These are phyloP conservation scores for Conops quadrifasciatus DNA, from an alignment of 2,888 invertebrate species.

Conservation along the genomic window DNA sequence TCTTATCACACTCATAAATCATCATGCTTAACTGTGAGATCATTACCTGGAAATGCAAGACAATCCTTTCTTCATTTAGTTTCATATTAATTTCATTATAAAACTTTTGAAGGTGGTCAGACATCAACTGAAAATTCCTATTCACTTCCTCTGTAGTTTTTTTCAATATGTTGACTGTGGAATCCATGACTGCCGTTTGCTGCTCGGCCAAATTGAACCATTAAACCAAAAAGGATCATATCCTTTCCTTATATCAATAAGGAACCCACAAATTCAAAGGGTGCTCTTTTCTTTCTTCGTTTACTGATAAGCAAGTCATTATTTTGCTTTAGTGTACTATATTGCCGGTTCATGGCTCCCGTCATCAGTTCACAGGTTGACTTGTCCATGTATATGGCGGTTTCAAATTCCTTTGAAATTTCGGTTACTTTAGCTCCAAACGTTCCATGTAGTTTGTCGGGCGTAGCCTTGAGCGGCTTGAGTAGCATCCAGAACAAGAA, in stretches of 20 bases:
- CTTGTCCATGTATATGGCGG: slow-evolving; percentile 49
- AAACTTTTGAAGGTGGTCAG: not conserved
- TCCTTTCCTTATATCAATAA: too few species aligned
- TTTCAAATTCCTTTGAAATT: slow-evolving; percentile 66
- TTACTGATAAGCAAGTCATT: not conserved
- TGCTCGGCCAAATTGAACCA: slow-evolving; percentile 5
- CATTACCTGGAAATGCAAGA: not conserved
- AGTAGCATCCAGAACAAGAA: not conserved
- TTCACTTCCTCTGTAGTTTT: not conserved
- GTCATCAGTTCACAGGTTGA: too few species aligned
- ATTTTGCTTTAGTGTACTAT: too few species aligned
- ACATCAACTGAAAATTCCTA: slow-evolving; percentile 1
- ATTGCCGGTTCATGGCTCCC: not conserved
- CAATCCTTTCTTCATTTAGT: not conserved
- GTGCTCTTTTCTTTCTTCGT: slow-evolving; percentile 7
- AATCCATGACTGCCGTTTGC: not conserved
- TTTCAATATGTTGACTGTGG: slow-evolving; percentile 4
- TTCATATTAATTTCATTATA: not conserved
- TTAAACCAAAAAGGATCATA: not conserved
- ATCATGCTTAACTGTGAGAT: slow-evolving; percentile 1
- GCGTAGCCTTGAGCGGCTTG: not conserved
- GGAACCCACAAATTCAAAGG: slow-evolving; percentile 1
- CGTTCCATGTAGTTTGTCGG: not conserved
- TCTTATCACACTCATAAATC: not conserved
- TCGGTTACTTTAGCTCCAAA: not conserved